Evolutionary conservation across 1,140 invertebrate species (phyloP).

Genomic region (Drosophila nannoptera): DNA sequence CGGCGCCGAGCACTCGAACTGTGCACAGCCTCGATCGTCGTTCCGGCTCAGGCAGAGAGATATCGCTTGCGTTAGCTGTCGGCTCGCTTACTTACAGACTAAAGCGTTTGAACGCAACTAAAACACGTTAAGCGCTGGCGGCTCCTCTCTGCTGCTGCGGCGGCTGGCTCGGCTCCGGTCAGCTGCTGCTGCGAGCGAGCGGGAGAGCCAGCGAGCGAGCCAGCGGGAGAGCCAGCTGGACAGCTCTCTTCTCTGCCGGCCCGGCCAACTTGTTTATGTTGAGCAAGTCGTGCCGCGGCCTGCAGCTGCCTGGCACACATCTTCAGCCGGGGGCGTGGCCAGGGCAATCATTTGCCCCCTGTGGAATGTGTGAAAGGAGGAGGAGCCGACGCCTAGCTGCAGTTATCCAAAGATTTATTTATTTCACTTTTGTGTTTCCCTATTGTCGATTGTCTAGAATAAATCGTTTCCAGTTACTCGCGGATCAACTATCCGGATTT

Average conservation of each 20-base stretch:
- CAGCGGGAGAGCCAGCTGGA: neutral
- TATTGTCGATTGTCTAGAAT: too few relatives aligned
- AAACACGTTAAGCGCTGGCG: constrained; percentile 64
- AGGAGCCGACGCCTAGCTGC: too few relatives aligned
- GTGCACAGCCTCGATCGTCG: constrained; percentile 52
- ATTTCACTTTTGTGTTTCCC: too few relatives aligned
- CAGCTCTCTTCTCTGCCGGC: constrained; percentile 8
- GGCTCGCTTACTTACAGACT: constrained; percentile 71
- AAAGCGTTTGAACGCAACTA: constrained; percentile 77
- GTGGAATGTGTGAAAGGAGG: too few relatives aligned
- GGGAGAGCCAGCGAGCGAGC: neutral
- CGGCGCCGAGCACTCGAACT: constrained; percentile 34
- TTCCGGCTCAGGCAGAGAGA: constrained; percentile 33
- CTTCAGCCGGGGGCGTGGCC: constrained; percentile 28
- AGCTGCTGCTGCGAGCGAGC: constrained; percentile 22
- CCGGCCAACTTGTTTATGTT: constrained; percentile 51
- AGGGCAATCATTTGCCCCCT: constrained; percentile 17
- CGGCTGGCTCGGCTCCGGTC: constrained; percentile 39
- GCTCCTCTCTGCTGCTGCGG: constrained; percentile 57
- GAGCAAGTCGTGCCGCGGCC: constrained; percentile 22
- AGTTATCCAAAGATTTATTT: too few relatives aligned
- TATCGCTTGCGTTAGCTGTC: constrained; percentile 58
- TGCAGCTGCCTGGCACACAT: constrained; percentile 29
- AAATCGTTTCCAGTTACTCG: too few relatives aligned
- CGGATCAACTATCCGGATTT: too few relatives aligned